A percentile compares a stretch with the other conserved stretches of the same genome.
These are phyloP conservation scores for Griposia aprilina DNA, from an alignment of 2,888 invertebrate genomes.

Conservation along the genomic window DNA sequence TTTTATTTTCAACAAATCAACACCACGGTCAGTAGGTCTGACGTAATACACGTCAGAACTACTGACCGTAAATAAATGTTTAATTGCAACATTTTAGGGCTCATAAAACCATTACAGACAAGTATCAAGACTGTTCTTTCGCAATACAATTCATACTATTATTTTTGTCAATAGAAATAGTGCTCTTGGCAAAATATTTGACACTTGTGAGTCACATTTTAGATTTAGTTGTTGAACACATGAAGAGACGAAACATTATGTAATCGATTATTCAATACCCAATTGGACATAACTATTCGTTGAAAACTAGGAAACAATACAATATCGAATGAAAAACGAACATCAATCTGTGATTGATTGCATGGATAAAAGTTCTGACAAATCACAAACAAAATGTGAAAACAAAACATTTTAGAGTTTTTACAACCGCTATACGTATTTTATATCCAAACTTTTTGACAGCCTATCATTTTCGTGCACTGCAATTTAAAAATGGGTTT, in stretches of 20 bases:
- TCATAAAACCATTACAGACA: conserved; percentile 40
- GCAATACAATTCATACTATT: conserved; percentile 6
- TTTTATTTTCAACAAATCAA: conserved; percentile 44
- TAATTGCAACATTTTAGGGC: conserved; percentile 51
- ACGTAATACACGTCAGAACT: conserved; percentile 37
- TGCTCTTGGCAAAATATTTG: conserved; percentile 44
- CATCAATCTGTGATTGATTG: conserved; percentile 37
- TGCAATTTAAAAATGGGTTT: conserved; percentile 15
- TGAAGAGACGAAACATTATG: background rate
- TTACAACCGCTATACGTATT: conserved; percentile 16
- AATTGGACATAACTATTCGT: conserved; percentile 1
- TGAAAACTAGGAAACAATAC: background rate
- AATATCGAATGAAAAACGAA: conserved; percentile 9
- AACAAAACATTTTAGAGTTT: conserved; percentile 20
- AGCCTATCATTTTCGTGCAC: conserved; percentile 24
- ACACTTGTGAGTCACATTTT: conserved; percentile 30
- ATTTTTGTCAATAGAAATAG: conserved; percentile 23
- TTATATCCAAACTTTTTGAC: conserved; percentile 27
- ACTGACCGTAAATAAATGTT: conserved; percentile 13
- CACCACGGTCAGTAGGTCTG: conserved; percentile 59
- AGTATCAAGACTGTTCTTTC: conserved; percentile 25
- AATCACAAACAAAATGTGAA: conserved; percentile 20
- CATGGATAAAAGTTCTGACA: conserved; percentile 23
- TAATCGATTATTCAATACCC: conserved; percentile 23
- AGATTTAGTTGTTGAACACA: conserved; percentile 11